Base-by-base conservation (phyloP, 2,113 vertebrate genomes). In the Passer domesticus region DNA sequence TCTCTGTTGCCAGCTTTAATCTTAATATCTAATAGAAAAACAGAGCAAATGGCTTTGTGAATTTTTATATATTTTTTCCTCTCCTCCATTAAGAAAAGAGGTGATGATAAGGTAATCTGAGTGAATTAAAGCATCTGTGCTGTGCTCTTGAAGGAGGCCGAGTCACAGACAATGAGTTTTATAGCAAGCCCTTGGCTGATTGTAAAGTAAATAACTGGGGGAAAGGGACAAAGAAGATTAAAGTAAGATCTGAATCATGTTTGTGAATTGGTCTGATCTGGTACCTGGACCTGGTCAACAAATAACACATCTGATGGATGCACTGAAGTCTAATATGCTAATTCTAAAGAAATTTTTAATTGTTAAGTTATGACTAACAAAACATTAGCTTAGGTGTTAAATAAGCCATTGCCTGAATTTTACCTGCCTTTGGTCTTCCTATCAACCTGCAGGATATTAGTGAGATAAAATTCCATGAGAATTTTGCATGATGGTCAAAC, bases 111-210 rank as follows among this genome's bases (percentile, higher is more conserved):
- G 58, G 49, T 33, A 92, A 33, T 64, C 60, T 80, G 62, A 64
- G 60, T 93, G 83, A 93, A 84, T 69, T 60, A 53, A 76, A 90
- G n/a, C 74, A 69, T 81, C 83, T 93, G 6, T 68, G 46, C 52
- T 89, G n/a, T 53, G 46, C 59, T 94, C 62, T 25, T 90, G 52
- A 92, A 83, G 60, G 79, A 96, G 73, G 49, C 74, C 87, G 88
- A 86, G 79, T 95, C 88, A 95, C 88, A 94, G 80, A 76, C 69
- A 84, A 23, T 18, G 84, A 35, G 62, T 93, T 92, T 97, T 84
- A 89, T 64, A 75, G 83, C 69, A 62, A 68, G 35, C 13, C 56
- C 37, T n/a, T 69, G 55, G 76, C 2, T 93, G 73, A 89, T 90
- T 89, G 56, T 84, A 87, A 88, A 93, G 58, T 23, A 95, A 96